Percentiles rank a stretch among this genome's conserved stretches.
phyloP scores from a whole-genome alignment of 1,140 invertebrate species.

The Anagrus nilaparvatae region DNA sequence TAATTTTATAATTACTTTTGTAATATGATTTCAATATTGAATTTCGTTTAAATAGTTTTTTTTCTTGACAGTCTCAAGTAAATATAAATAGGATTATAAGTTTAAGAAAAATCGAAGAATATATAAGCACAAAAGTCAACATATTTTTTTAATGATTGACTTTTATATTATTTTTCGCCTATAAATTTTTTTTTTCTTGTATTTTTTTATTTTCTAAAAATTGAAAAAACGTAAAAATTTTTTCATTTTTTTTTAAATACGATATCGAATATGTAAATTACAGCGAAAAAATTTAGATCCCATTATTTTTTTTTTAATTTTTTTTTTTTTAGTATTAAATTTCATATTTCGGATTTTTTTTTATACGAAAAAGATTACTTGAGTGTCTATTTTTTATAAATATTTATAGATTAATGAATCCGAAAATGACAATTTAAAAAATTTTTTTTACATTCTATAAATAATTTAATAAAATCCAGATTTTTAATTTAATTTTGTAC shows the following conservation, averaged over 20 bases:
- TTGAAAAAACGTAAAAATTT: conserved; percentile 11
- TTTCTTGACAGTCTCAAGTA: not conserved
- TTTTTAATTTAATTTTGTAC: no score
- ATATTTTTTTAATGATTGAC: not conserved
- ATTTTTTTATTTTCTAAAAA: conserved; percentile 10
- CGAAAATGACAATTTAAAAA: no score
- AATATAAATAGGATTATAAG: conserved; percentile 7
- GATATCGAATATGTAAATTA: conserved; percentile 14
- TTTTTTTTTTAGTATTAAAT: conserved; percentile 2
- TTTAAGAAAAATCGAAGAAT: no score
- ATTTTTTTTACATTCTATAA: conserved; percentile 1
- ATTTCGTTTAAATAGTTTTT: not conserved
- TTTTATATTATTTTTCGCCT: conserved; percentile 3
- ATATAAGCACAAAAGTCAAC: no score
- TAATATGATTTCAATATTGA: not conserved
- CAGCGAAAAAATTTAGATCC: conserved; percentile 5
- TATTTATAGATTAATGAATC: not conserved
- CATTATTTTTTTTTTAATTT: not conserved
- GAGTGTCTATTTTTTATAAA: not conserved
- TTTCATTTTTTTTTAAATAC: conserved; percentile 2
- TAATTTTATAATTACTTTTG: not conserved
- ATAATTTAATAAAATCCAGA: no score
- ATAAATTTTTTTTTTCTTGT: conserved; percentile 2
- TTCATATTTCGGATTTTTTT: not conserved
- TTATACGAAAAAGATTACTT: not conserved